Percentiles rank a stretch among this genome's conserved stretches.
phyloP scores from a whole-genome alignment of 2,888 invertebrate genomes.

The Xanthia icteritia region DNA sequence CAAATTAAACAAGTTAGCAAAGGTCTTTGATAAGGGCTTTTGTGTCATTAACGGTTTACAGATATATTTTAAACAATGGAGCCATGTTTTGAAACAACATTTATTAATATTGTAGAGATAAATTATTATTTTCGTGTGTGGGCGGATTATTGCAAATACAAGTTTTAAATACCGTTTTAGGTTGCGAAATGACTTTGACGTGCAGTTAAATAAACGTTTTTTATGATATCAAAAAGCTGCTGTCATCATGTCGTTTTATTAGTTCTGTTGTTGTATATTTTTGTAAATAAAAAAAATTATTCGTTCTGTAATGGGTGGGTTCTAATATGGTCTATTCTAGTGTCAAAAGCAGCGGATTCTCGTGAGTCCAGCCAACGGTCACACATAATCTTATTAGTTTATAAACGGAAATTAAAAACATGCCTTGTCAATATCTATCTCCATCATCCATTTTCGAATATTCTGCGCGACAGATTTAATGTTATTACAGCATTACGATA shows the following conservation, averaged over 20 bases:
- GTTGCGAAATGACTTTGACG: conserved; percentile 16
- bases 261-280: background rate
- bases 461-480: conserved; percentile 17
- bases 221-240: background rate
- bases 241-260: background rate
- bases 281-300: background rate
- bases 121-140: conserved; percentile 17
- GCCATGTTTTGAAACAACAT: conserved; percentile 19
- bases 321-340: background rate
- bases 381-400: background rate
- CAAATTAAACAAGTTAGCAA: conserved; percentile 69
- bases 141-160: conserved; percentile 6
- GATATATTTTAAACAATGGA: conserved; percentile 44
- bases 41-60: conserved; percentile 54
- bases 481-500: conserved; percentile 32
- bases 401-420: background rate
- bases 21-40: conserved; percentile 61
- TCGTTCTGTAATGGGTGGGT: background rate
- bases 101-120: conserved; percentile 7
- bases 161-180: background rate
- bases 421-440: background rate
- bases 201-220: conserved; percentile 14
- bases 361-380: background rate
- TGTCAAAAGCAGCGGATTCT: background rate
- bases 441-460: conserved; percentile 4